phyloP scores from a whole-genome alignment of 1,140 invertebrate species.

The Drosophila gunungcola region DNA sequence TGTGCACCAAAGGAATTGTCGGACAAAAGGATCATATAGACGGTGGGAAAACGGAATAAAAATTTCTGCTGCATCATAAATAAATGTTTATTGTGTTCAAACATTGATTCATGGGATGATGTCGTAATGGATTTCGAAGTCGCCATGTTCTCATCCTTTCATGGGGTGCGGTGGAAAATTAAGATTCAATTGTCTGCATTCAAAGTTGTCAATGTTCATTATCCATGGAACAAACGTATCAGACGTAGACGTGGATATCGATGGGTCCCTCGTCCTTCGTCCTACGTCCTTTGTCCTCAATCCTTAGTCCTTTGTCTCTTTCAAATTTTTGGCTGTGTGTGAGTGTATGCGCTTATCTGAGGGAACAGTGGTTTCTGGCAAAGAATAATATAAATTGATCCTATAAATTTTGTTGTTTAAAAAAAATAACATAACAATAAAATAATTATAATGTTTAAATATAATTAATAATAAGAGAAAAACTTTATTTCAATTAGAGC shows the following conservation, averaged over 20 bases:
- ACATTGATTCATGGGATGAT: conserved; percentile 68
- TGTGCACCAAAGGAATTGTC: conserved; percentile 21
- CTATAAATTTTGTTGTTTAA: too few species aligned
- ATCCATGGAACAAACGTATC: conserved; percentile 72
- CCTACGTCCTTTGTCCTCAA: conserved; percentile 4
- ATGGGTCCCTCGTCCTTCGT: conserved; percentile 29
- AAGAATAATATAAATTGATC: too few species aligned
- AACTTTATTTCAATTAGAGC: too few species aligned
- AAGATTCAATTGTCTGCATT: conserved; percentile 82
- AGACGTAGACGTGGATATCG: conserved; percentile 62
- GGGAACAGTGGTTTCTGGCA: neutral
- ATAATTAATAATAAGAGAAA: too few species aligned
- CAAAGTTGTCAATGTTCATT: conserved; percentile 79
- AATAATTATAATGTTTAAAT: too few species aligned
- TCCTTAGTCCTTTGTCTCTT: conserved; percentile 13
- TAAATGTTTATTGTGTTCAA: conserved; percentile 73
- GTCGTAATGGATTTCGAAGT: conserved; percentile 32
- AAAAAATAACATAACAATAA: too few species aligned
- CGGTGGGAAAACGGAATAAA: conserved; percentile 15
- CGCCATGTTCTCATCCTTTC: conserved; percentile 2
- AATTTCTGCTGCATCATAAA: conserved; percentile 62
- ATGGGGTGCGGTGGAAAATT: conserved; percentile 54
- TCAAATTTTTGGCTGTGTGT: neutral
- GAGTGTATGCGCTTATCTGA: conserved; percentile 1
- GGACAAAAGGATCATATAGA: conserved; percentile 8